Evolutionary conservation across 2,113 vertebrate genomes (phyloP), one percentile per base, ranked within the genome.

Genomic region (Paraplagusia blochii): DNA sequence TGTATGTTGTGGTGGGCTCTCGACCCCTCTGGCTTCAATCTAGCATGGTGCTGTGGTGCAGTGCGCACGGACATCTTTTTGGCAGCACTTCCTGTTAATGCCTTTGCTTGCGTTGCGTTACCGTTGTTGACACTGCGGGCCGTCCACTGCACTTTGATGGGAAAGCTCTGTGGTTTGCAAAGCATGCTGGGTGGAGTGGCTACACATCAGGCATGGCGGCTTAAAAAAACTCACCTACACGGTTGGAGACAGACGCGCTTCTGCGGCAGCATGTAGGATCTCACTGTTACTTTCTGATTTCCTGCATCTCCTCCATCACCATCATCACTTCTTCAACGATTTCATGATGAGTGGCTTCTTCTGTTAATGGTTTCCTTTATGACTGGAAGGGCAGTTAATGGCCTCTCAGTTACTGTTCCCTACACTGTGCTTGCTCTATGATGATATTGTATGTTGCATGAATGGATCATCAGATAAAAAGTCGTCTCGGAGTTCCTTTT

Each of bases 111-210:
- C 42, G 58, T 72, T 53, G n/a, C 50, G 65, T 61, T 73, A 45
- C 62, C 15, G 64, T 72, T 8, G 74, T 81, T 33, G 62, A 71
- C 80, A 76, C 80, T 52, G 64, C 82, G 73, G 69, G 72, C 82
- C 84, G 79, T 82, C 66, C 78, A 81, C 79, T 81, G 79, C 82
- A 85, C 74, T 69, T 82, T 76, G 74, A 80, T 74, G 69, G 77
- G 51, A 76, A 78, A 77, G 80, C 80, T 66, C 63, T 78, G 75
- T 86, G 78, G 72, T 82, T 84, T 85, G 81, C 81, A 79, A 84
- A 79, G 87, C 87, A 87, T 88, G 87, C 79, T 85, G 81, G 78
- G 76, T 85, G 59, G 71, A 73, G 71, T 73, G 69, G 81, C 82
- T 81, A 72, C 69, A 79, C 61, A 70, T 77, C 72, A 60, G 80